Evolutionary conservation across 1,140 invertebrate genomes (phyloP), one percentile per base, ranked within the genome.

Genomic region (Teleogryllus occipitalis): DNA sequence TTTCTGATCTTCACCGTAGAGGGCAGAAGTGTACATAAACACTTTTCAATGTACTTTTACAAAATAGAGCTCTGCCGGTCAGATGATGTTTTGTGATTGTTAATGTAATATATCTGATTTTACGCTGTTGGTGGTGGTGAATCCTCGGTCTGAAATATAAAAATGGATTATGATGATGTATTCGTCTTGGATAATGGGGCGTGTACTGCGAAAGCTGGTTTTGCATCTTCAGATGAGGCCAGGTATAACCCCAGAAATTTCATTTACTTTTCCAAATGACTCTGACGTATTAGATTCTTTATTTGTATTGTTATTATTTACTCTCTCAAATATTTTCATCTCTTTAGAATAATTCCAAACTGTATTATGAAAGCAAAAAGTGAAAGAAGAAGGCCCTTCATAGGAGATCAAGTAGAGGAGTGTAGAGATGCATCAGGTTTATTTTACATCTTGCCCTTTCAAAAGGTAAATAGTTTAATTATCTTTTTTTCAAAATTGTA

Each of bases 331-430:
- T 65, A 49, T 7, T 75, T 77, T 6, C 14, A 79, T 77, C 48
- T 84, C 86, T 86, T 77, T 81, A 92, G 94, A 84, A 83, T 96
- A 18, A 90, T 99, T 82, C 96, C 97, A 7, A 99, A 99, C 86
- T 97, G 96, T 83, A 96, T 99, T 49, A 97, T 97, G 90, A 99
- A 99, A 90, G 96, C 97, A 0, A 99, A 99, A 87, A 97, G 94
- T 83, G 98, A 99, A 85, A 87, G 96, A 78, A 91, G 97, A 2
- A 89, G 98, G 80, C 92, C 96, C 3, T 99, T 99, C 85, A 92
- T 99, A 75, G 97, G 95, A 0, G 93, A 95, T 86, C 96, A 96
- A 87, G 92, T 98, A 27, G 95, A 98, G 80, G 97, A 99, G 82
- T 99, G 97, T 84, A 90, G 97, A 76, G 98, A 99, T 86, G 92